Conservation (phyloP, 2,888 invertebrate species). For the Lithophane semibrunnea region DNA sequence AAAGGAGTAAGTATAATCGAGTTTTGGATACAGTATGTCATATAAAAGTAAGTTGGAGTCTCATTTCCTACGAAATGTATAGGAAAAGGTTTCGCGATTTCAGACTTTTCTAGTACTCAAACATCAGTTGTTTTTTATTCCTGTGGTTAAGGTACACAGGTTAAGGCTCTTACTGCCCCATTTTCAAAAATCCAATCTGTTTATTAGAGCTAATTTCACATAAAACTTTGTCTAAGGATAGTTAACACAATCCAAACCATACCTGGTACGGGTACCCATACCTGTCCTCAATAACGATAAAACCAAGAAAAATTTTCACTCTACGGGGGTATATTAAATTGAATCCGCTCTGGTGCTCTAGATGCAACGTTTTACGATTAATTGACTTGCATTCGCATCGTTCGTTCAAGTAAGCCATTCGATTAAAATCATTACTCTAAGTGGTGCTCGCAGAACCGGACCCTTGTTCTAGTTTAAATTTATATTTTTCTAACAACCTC, state of each 20-base stretch:
- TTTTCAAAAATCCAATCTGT: no score
- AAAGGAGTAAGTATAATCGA: slow-evolving; percentile 20
- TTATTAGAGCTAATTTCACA: neutral
- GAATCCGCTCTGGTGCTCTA: slow-evolving; percentile 13
- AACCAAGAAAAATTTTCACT: slow-evolving; percentile 5
- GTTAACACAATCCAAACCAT: neutral
- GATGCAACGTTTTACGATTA: slow-evolving; percentile 44
- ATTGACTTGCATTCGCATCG: slow-evolving; percentile 43
- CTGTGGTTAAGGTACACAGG: no score
- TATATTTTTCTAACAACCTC: slow-evolving; percentile 9
- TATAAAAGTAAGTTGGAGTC: no score
- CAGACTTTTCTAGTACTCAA: no score
- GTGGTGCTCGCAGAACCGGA: slow-evolving; percentile 24
- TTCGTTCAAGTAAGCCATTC: slow-evolving; percentile 33
- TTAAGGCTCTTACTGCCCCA: no score
- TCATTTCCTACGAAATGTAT: no score
- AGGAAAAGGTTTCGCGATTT: no score
- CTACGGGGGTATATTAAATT: slow-evolving; percentile 17
- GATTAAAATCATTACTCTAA: slow-evolving; percentile 43
- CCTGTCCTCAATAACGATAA: neutral
- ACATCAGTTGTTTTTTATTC: no score
- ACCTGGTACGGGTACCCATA: neutral
- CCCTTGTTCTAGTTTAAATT: slow-evolving; percentile 24
- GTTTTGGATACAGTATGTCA: slow-evolving; percentile 10
- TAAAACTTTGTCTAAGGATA: neutral